These are phyloP conservation scores for Alectoris magna DNA, from an alignment of 2,797 vertebrate genomes.

Conservation along the genomic window DNA sequence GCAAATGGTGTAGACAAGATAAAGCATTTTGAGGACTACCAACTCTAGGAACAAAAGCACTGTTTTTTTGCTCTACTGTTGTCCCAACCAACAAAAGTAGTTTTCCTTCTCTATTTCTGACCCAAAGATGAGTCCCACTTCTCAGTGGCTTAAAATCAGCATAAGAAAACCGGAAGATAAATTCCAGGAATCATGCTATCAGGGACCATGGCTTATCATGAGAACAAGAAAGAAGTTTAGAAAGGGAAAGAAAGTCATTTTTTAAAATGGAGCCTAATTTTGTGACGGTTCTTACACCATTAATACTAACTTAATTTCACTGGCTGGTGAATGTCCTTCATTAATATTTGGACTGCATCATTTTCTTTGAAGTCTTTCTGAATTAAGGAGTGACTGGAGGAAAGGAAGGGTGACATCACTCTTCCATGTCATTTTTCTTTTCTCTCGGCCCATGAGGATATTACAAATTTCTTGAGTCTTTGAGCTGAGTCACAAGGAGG, in stretches of 20 bases:
- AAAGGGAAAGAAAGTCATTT: neutral
- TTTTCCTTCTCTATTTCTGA: neutral
- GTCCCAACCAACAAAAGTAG: neutral
- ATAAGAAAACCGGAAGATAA: neutral
- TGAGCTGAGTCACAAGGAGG: neutral
- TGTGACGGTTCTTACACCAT: neutral
- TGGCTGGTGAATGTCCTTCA: neutral
- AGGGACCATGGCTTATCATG: neutral
- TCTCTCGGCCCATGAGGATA: neutral
- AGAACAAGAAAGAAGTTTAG: neutral
- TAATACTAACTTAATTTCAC: neutral
- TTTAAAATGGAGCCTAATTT: neutral
- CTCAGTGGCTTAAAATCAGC: neutral
- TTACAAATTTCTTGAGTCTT: neutral
- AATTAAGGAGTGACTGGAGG: neutral
- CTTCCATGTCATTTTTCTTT: constrained; percentile 2
- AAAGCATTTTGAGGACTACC: constrained; percentile 10
- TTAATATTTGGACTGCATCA: neutral
- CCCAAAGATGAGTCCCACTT: neutral
- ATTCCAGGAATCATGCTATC: neutral
- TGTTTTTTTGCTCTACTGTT: neutral
- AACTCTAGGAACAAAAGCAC: neutral
- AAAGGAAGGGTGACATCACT: neutral
- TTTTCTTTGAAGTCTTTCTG: neutral
- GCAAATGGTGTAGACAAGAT: neutral